phyloP scores from a whole-genome alignment of 1,140 invertebrate genomes.

The Megalonaias nervosa region DNA sequence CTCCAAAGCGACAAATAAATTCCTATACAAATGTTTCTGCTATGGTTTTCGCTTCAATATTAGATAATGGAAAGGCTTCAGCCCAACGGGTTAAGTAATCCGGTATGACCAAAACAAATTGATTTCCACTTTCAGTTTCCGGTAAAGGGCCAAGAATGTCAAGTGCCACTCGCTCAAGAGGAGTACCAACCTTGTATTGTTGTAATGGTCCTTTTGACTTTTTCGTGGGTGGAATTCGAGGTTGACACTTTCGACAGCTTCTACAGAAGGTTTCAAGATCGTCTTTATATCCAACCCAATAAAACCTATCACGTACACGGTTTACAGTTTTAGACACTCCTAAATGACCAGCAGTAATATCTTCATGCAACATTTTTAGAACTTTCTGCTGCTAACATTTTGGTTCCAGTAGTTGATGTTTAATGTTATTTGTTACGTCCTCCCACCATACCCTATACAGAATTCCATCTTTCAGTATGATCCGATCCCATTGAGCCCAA shows the following conservation, averaged over 20 bases:
- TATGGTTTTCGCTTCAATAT: conserved; percentile 17
- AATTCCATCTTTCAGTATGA: no score
- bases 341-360: no score
- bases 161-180: conserved; percentile 53
- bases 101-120: conserved; percentile 44
- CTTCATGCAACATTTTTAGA: no score
- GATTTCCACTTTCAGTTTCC: conserved; percentile 45
- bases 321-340: no score
- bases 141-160: conserved; percentile 64
- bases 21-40: conserved; percentile 32
- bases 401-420: no score
- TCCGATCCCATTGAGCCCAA: no score
- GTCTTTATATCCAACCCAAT: conserved; percentile 31
- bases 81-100: conserved; percentile 62
- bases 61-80: conserved; percentile 35
- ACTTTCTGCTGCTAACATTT: no score
- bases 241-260: conserved; percentile 25
- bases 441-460: no score
- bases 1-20: conserved; percentile 31
- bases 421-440: no score
- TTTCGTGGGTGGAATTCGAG: conserved; percentile 12
- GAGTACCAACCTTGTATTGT: conserved; percentile 12
- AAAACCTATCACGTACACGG: conserved; percentile 1
- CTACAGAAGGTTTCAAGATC: conserved; percentile 12
- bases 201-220: conserved; percentile 15